These are phyloP conservation scores for Apus apus DNA, from an alignment of 2,113 vertebrate genomes.

Conservation along the genomic window DNA sequence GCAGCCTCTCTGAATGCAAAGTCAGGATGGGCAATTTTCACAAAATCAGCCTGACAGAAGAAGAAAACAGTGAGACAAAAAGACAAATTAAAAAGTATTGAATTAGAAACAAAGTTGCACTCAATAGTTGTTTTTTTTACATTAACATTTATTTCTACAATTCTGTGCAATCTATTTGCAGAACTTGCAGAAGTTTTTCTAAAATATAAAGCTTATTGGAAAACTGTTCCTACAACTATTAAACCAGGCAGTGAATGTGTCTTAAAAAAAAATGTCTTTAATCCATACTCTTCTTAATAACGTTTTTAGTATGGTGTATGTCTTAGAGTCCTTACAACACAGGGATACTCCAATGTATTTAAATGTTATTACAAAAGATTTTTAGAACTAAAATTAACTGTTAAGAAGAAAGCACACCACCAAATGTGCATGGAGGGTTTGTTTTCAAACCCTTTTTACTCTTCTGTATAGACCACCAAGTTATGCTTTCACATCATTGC, in stretches of 20 bases:
- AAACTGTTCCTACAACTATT: background rate
- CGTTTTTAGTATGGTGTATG: background rate
- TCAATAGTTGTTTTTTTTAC: background rate
- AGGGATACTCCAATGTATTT: background rate
- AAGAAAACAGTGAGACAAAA: background rate
- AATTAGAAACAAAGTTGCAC: background rate
- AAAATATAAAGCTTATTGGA: background rate
- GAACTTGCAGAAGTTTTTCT: background rate
- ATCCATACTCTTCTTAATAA: background rate
- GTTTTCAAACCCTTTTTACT: background rate
- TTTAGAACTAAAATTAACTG: background rate
- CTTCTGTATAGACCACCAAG: background rate
- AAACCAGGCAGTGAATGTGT: background rate
- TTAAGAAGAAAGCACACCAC: background rate
- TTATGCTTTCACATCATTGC: background rate
- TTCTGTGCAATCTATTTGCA: background rate
- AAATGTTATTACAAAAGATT: background rate
- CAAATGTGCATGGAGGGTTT: accelerated
- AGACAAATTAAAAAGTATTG: background rate
- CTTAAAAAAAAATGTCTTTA: background rate
- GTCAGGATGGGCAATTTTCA: constrained; percentile 94
- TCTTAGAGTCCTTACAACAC: background rate
- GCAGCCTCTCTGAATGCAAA: constrained; percentile 89
- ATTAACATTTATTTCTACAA: background rate
- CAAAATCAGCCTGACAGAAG: constrained; percentile 89